Evolutionary conservation across 2,888 invertebrate species (phyloP).

Genomic region (Boloria selene): DNA sequence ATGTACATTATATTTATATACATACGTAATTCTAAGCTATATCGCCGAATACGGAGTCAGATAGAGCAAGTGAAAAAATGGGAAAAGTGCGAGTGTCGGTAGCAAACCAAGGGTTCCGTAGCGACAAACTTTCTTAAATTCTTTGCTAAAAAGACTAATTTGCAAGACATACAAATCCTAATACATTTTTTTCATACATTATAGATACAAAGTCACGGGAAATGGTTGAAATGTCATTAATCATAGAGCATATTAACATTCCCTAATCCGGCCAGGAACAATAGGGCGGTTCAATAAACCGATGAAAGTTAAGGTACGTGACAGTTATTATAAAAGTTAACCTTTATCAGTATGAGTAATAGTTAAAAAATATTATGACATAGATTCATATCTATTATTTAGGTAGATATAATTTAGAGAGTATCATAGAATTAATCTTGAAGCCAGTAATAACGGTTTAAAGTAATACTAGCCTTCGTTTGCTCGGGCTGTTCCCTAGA

Average conservation of each 20-base stretch:
- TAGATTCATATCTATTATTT: too few relatives aligned
- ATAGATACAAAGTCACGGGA: constrained; percentile 1
- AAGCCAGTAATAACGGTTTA: too few relatives aligned
- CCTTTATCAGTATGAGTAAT: constrained; percentile 1
- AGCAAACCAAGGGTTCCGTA: too few relatives aligned
- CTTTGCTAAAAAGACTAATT: background rate
- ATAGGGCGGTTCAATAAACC: constrained; percentile 42
- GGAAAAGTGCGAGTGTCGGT: too few relatives aligned
- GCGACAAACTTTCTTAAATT: background rate
- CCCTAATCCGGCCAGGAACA: constrained; percentile 31
- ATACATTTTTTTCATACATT: background rate
- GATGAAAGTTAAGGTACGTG: constrained; percentile 32
- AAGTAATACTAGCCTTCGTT: too few relatives aligned
- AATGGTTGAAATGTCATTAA: background rate
- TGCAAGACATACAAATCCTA: background rate
- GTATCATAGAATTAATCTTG: too few relatives aligned
- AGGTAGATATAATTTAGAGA: too few relatives aligned
- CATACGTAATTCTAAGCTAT: too few relatives aligned
- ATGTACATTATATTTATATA: too few relatives aligned
- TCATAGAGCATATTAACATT: constrained; percentile 8
- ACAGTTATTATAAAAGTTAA: constrained; percentile 25
- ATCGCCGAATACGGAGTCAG: too few relatives aligned
- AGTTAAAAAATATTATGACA: background rate
- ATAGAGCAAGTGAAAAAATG: too few relatives aligned
- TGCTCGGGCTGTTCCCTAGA: too few relatives aligned